phyloP scores from a whole-genome alignment of 1,140 invertebrate genomes.

The Euura lappo region DNA sequence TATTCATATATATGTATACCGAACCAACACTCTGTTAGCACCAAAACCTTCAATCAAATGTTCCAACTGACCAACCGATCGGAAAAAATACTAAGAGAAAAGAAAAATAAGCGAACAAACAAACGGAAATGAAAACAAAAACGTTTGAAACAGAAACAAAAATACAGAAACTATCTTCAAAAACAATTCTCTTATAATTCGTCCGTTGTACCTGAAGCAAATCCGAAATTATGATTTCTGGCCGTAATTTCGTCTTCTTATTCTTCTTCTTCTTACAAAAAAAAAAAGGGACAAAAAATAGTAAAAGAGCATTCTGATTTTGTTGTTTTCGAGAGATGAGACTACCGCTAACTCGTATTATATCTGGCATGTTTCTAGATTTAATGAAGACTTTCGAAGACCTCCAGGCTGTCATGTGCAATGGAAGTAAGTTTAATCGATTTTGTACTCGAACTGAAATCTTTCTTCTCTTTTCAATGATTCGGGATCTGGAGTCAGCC shows the following conservation, averaged over 20 bases:
- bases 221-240: constrained; percentile 22
- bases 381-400: constrained; percentile 49
- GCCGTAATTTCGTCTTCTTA: constrained; percentile 14
- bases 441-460: too few species aligned
- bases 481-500: too few species aligned
- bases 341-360: constrained; percentile 8
- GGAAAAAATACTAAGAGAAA: not conserved
- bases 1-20: constrained; percentile 18
- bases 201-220: constrained; percentile 19
- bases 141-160: not conserved
- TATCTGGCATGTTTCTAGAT: constrained; percentile 39
- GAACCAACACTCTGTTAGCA: constrained; percentile 8
- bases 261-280: not conserved
- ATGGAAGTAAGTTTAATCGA: constrained; percentile 43
- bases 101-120: not conserved
- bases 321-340: not conserved
- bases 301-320: not conserved
- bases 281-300: not conserved
- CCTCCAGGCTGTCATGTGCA: constrained; percentile 33
- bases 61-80: constrained; percentile 23
- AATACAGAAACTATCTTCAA: not conserved
- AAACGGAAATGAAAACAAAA: too few species aligned
- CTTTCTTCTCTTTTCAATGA: too few species aligned
- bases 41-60: constrained; percentile 21
- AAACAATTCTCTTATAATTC: not conserved